Evolutionary conservation across 2,113 vertebrate genomes (phyloP).

Genomic region (Carassius auratus): DNA sequence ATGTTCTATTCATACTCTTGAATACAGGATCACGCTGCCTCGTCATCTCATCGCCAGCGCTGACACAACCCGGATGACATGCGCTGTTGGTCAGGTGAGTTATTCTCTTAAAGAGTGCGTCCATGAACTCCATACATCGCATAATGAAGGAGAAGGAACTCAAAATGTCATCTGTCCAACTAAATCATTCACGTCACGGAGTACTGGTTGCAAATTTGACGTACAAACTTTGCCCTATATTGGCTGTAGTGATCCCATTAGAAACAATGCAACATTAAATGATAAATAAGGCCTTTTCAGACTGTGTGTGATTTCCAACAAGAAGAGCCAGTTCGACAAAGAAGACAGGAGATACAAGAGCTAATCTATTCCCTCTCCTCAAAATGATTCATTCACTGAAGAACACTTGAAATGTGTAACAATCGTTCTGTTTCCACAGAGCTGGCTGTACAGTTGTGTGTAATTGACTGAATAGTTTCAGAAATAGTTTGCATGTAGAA

Average conservation of each 20-base stretch:
- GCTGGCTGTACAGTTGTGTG: constrained; percentile 23
- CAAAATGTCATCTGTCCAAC: neutral
- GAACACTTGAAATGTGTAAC: constrained; percentile 53
- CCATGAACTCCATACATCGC: constrained; percentile 3
- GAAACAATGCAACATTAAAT: neutral
- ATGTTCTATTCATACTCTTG: constrained; percentile 39
- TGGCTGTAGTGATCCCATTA: constrained; percentile 11
- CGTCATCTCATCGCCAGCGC: constrained; percentile 32
- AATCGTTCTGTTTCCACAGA: constrained; percentile 38
- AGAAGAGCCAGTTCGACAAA: constrained; percentile 36
- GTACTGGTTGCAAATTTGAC: neutral
- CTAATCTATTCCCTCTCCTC: constrained; percentile 47
- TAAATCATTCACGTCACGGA: neutral
- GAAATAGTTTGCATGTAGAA: neutral
- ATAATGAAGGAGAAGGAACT: neutral
- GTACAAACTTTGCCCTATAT: constrained; percentile 3
- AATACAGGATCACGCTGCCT: constrained; percentile 50
- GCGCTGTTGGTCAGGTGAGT: constrained; percentile 3
- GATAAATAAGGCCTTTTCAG: constrained; percentile 45
- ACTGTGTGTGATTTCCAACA: constrained; percentile 42
- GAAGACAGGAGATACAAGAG: constrained; percentile 31
- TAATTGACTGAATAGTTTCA: constrained; percentile 36
- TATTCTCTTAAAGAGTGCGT: neutral
- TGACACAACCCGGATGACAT: neutral
- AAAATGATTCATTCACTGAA: constrained; percentile 50